Conservation (phyloP, 2,113 vertebrate genomes). For the Gopherus flavomarginatus region DNA sequence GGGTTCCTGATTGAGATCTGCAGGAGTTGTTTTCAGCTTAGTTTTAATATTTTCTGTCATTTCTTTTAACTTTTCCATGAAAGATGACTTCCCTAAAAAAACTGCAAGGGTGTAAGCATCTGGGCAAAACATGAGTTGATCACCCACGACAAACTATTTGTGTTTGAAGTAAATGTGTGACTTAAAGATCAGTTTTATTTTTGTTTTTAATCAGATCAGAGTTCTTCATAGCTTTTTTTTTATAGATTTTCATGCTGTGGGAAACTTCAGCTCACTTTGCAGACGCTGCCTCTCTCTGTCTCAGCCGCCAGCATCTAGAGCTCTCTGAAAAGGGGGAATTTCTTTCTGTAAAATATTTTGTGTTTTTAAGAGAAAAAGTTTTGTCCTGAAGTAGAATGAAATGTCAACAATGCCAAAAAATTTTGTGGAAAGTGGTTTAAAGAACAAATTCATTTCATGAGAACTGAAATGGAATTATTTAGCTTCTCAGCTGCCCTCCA, state of each 20-base stretch:
- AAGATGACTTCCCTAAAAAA: neutral
- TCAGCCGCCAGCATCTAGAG: neutral
- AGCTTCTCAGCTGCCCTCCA: neutral
- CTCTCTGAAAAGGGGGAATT: neutral
- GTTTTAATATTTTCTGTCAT: neutral
- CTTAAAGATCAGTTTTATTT: neutral
- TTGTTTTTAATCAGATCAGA: neutral
- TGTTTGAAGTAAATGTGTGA: neutral
- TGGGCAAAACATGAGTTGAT: constrained; percentile 15
- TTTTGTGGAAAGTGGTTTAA: neutral
- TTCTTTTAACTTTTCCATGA: neutral
- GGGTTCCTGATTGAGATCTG: neutral
- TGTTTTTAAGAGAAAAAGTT: neutral
- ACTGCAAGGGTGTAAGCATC: neutral
- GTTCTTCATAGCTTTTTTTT: neutral
- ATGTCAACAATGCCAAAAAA: neutral
- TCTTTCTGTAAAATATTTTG: neutral
- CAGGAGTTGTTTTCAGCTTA: neutral
- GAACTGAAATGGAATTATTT: neutral
- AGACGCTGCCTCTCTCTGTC: neutral
- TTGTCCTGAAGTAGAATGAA: neutral
- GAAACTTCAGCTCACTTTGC: neutral
- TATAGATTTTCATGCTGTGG: neutral
- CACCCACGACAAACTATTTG: neutral
- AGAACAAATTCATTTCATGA: neutral